Base-by-base conservation (phyloP, 2,113 vertebrate genomes). In the Psettodes erumei region DNA sequence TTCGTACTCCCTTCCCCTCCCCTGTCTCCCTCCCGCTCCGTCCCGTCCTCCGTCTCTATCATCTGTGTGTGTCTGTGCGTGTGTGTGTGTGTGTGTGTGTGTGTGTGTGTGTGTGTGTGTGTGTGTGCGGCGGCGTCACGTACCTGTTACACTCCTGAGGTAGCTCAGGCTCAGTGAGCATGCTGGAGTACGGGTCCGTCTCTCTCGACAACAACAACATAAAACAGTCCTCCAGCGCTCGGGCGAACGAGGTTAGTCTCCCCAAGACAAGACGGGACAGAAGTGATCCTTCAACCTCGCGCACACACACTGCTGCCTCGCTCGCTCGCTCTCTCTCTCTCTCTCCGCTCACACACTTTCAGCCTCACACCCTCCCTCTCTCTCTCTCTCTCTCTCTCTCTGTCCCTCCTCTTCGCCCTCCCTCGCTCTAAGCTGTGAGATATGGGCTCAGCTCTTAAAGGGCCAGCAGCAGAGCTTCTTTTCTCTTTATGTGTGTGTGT, bases 61-160 rank as follows among this genome's bases (percentile, higher is more conserved):
- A 85, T 82, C 73, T 70, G 37, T 54, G 6, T 47, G 58, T 55
- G 37, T 54, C 6, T 47, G 58, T 55, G 78, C 45, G 19, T 63
- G 56, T 60, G 58, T 64, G 54, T 43, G 40, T 58, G 23, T 47
- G 32, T 67, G 64, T 45, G 45, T 40, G 50, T 53, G 54, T 65
- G 54, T 33, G 71, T 32, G 55, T 28, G 67, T 23, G 78, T 12
- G 67, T 10, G 58, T 16, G 63, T 19, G 76, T 19, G 71, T n/a
- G 78, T 21, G 79, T 28, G 75, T 28, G 65, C 47, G 75, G 53
- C 79, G 75, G 84, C 70, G 79, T 75, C 80, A 95, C 96, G 93
- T 96, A 98, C 96, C 97, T 98, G 95, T 97, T 97, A 96, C 97
- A 98, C 96, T 98, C 96, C 96, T 95, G 97, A 93, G 96, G 96